Base-by-base conservation (phyloP, 1,140 invertebrate species). In the Papilio polyxenes region DNA sequence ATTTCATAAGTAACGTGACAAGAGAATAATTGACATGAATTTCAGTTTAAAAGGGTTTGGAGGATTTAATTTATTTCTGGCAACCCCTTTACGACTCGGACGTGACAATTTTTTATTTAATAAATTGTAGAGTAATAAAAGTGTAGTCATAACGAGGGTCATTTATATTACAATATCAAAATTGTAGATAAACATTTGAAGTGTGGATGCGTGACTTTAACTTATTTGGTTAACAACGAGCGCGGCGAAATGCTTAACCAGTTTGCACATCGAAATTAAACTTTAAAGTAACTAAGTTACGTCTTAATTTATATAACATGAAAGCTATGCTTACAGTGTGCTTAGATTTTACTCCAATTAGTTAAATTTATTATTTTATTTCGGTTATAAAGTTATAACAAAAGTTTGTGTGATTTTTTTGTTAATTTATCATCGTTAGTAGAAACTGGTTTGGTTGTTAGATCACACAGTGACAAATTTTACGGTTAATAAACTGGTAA, bases 31-130 rank as follows among this genome's bases (percentile, higher is more conserved):
- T 31, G 2, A 65, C 62, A 65, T 65, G 23, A 31, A 23, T 31
- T 62, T n/a, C n/a, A n/a, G 13, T 37, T 72, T 37, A 17, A 72
- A 72, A 37, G 23, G 13, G 65, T 72, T 72, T 37, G 15, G 62
- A 65, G 20, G 20, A 72, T 6, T 72, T 37, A 72, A 72, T 72
- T 72, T 37, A 31, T 72, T 37, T 72, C 65, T 72, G 65, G 31
- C 65, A 13, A 40, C 65, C 65, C 65, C 31, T 72, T 72, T 72
- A 65, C 13, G 13, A 31, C 20, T 65, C 31, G 11, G 65, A 72
- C 65, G 65, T 72, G 65, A 37, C 65, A 72, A 72, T 72, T 72
- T 72, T 72, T 72, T 62, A 62, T 62, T 62, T 40, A 72, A 37
- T 72, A 37, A 72, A 72, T 72, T 15, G 23, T 72, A 15, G 11